These are phyloP conservation scores for Leptinotarsa lineolata DNA, from an alignment of 1,140 invertebrate genomes.

Conservation along the genomic window DNA sequence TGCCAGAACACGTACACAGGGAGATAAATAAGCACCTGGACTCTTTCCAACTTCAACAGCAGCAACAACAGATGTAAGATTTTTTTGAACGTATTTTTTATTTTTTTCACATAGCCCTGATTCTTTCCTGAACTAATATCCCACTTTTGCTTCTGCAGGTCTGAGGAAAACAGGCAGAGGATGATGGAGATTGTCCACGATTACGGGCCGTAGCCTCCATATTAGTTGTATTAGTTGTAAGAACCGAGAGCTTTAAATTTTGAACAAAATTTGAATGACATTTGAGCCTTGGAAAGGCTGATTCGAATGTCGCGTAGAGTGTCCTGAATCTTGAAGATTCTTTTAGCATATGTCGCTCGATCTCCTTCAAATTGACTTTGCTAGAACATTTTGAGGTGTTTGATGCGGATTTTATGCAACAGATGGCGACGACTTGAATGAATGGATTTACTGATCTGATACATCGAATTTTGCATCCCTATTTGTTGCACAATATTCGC, in stretches of 20 bases:
- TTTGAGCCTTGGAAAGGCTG: not conserved
- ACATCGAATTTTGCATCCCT: constrained; percentile 25
- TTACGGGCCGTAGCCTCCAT: constrained; percentile 51
- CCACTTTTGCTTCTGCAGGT: constrained; percentile 43
- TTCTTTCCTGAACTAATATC: not conserved
- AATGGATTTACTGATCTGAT: constrained; percentile 26
- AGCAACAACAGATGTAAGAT: constrained; percentile 57
- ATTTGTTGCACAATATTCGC: constrained; percentile 23
- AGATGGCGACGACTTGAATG: constrained; percentile 16
- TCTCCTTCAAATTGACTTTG: constrained; percentile 33
- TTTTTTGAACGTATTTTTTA: constrained; percentile 15
- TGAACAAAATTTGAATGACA: constrained; percentile 20
- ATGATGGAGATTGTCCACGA: constrained; percentile 56
- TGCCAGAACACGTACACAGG: constrained; percentile 72
- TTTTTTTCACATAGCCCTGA: not conserved
- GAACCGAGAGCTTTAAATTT: constrained; percentile 35
- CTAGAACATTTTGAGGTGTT: constrained; percentile 18
- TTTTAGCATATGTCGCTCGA: constrained; percentile 34
- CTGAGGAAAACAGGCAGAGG: constrained; percentile 51
- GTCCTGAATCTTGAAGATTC: constrained; percentile 34
- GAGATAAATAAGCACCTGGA: constrained; percentile 75
- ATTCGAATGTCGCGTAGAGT: constrained; percentile 26
- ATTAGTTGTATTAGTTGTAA: constrained; percentile 25
- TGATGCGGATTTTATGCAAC: constrained; percentile 18
- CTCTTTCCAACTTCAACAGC: constrained; percentile 67